These are phyloP conservation scores for Allobates femoralis DNA, from an alignment of 2,797 vertebrate species.

Conservation along the genomic window DNA sequence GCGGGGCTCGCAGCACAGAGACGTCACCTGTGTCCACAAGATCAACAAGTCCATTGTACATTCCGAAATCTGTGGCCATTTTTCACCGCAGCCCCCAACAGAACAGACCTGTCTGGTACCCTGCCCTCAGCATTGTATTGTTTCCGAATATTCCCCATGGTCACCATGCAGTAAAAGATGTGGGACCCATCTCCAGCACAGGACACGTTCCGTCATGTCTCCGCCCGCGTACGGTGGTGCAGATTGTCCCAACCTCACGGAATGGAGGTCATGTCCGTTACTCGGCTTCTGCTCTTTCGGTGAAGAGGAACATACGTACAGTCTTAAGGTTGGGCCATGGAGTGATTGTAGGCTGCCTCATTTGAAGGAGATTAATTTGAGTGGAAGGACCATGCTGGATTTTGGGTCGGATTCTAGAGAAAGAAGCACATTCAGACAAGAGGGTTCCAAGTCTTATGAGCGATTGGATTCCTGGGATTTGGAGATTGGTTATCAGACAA, in stretches of 20 bases:
- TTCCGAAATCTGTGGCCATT: slow-evolving; percentile 88
- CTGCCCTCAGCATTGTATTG: slow-evolving; percentile 91
- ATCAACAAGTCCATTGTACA: slow-evolving; percentile 82
- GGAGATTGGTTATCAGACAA: slow-evolving; percentile 89
- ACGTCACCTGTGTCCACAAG: slow-evolving; percentile 84
- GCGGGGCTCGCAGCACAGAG: slow-evolving; percentile 89
- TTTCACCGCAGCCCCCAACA: slow-evolving; percentile 79
- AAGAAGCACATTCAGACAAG: slow-evolving; percentile 73
- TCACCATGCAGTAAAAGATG: slow-evolving; percentile 85
- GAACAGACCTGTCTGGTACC: slow-evolving; percentile 95
- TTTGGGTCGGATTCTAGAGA: slow-evolving; percentile 78
- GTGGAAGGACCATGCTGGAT: slow-evolving; percentile 78
- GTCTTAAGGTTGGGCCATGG: slow-evolving; percentile 91
- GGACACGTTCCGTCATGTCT: slow-evolving; percentile 82
- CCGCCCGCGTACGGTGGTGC: slow-evolving; percentile 89
- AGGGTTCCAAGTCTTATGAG: slow-evolving; percentile 68
- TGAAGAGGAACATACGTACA: slow-evolving; percentile 84
- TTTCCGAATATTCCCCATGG: slow-evolving; percentile 90
- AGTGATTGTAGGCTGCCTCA: slow-evolving; percentile 83
- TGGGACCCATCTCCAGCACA: slow-evolving; percentile 79
- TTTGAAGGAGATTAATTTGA: slow-evolving; percentile 76
- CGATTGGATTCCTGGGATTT: slow-evolving; percentile 74
- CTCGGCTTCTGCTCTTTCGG: slow-evolving; percentile 77
- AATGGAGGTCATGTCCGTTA: slow-evolving; percentile 80
- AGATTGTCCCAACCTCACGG: slow-evolving; percentile 87